A percentile compares a stretch with the other conserved stretches of the same genome.
phyloP scores from a whole-genome alignment of 1,140 invertebrate species.

The Maconellicoccus hirsutus region DNA sequence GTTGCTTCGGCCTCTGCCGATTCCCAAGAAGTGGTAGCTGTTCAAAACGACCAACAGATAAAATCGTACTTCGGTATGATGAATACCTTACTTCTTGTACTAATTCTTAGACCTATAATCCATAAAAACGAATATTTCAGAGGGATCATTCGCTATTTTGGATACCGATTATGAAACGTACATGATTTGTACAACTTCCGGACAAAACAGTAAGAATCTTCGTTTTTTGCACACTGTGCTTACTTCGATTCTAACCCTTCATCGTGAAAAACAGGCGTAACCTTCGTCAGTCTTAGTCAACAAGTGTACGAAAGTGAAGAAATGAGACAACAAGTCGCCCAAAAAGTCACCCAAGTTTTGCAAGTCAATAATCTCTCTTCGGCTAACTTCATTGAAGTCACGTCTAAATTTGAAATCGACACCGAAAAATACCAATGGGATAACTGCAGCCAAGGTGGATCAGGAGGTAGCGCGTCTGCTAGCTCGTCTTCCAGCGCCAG shows the following conservation, averaged over 20 bases:
- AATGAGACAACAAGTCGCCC: background rate
- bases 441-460: background rate
- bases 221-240: background rate
- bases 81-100: no score
- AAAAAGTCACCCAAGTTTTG: background rate
- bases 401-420: background rate
- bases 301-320: background rate
- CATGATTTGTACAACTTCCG: no score
- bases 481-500: background rate
- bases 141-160: no score
- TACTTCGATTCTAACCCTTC: background rate
- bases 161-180: no score
- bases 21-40: no score
- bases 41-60: no score
- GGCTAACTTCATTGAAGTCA: background rate
- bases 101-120: no score
- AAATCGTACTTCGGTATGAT: no score
- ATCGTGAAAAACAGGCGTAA: background rate
- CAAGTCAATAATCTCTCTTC: background rate
- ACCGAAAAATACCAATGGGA: background rate
- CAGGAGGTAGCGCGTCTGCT: background rate
- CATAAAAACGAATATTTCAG: no score
- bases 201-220: no score
- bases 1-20: no score
- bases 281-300: background rate